These are phyloP conservation scores for Probosciger aterrimus DNA, from an alignment of 2,113 vertebrate species.

Conservation along the genomic window DNA sequence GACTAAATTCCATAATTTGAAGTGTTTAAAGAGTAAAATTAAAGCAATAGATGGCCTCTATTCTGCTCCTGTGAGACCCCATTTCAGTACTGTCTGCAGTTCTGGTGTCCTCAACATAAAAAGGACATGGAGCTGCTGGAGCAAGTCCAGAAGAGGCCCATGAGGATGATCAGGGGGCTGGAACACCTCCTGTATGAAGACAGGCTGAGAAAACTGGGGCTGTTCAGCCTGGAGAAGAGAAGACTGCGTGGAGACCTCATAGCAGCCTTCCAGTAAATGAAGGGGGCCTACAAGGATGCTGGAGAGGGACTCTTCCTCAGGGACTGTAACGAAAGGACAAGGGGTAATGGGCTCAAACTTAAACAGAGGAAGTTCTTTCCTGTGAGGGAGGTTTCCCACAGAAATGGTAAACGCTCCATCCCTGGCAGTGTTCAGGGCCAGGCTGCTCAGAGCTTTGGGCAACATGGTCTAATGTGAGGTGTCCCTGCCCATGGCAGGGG, in stretches of 20 bases:
- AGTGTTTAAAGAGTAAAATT: not conserved
- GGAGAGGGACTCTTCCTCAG: not conserved
- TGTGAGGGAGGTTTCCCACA: not conserved
- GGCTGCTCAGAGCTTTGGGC: not conserved
- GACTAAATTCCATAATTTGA: not conserved
- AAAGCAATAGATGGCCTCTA: not conserved
- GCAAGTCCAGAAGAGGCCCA: not conserved
- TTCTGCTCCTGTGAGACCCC: not conserved
- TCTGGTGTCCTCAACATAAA: not conserved
- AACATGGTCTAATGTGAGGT: not conserved
- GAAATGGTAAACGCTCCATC: not conserved
- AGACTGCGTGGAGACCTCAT: not conserved
- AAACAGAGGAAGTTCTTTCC: not conserved
- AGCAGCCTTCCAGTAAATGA: not conserved
- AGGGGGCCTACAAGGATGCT: not conserved
- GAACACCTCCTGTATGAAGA: not conserved
- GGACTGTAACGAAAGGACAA: not conserved
- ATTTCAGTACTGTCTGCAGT: not conserved
- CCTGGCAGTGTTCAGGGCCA: not conserved
- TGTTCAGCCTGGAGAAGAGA: not conserved
- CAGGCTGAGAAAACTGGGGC: not conserved
- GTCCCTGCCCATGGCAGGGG: not conserved
- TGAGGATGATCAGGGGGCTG: not conserved
- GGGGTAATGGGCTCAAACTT: not conserved
- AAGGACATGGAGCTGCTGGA: not conserved